These are phyloP conservation scores for Lamellibrachia columna DNA, from an alignment of 2,888 invertebrate species.

Conservation along the genomic window DNA sequence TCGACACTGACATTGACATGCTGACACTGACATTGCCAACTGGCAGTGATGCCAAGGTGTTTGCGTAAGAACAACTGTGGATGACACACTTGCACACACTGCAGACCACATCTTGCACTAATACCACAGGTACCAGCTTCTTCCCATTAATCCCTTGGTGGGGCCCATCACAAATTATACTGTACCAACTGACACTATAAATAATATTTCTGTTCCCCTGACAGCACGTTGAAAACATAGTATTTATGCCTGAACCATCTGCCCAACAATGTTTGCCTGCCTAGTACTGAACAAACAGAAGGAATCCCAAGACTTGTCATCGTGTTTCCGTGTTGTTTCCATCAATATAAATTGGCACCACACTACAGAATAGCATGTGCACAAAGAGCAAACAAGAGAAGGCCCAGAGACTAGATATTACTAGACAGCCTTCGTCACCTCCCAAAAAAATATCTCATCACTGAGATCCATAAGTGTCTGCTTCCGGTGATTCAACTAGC, in stretches of 20 bases:
- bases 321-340: not conserved
- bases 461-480: not conserved
- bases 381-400: not conserved
- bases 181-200: not conserved
- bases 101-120: not conserved
- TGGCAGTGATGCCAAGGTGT: not conserved
- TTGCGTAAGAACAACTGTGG: not conserved
- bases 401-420: not conserved
- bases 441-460: constrained; percentile 6
- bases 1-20: not conserved
- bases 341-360: not conserved
- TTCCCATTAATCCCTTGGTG: not conserved
- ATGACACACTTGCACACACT: not conserved
- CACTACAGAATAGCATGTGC: not conserved
- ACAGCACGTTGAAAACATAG: not conserved
- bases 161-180: not conserved
- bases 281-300: constrained; percentile 9
- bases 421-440: not conserved
- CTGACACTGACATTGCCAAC: not conserved
- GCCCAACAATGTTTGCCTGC: not conserved
- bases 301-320: not conserved
- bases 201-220: not conserved
- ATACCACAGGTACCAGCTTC: not conserved
- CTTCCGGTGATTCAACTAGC: not conserved
- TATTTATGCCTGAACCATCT: not conserved